Evolutionary conservation across 2,888 invertebrate species (phyloP).

Genomic region (Hoplodrina ambigua): DNA sequence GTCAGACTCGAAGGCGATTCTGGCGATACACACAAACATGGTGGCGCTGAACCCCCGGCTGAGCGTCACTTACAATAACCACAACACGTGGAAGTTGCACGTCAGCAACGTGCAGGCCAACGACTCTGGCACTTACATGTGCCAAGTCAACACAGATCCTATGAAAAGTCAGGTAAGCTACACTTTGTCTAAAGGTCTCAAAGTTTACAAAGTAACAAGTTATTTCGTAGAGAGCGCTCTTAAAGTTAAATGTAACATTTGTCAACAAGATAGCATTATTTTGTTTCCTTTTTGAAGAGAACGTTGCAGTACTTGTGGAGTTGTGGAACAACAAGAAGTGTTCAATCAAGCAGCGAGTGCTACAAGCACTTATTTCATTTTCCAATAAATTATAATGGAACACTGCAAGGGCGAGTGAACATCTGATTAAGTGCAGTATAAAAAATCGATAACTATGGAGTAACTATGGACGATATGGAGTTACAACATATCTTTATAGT

Average conservation of each 20-base stretch:
- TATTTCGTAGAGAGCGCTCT: slow-evolving; percentile 50
- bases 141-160: slow-evolving; percentile 97
- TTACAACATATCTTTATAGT: not conserved
- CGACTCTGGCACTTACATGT: slow-evolving; percentile 98
- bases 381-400: slow-evolving; percentile 40
- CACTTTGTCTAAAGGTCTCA: slow-evolving; percentile 37
- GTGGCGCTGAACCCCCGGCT: slow-evolving; percentile 96
- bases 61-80: slow-evolving; percentile 97
- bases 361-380: slow-evolving; percentile 39
- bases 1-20: slow-evolving; percentile 96
- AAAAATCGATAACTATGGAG: slow-evolving; percentile 31
- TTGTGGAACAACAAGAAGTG: slow-evolving; percentile 36
- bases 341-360: slow-evolving; percentile 44
- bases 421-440: slow-evolving; percentile 25
- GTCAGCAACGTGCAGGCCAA: slow-evolving; percentile 97
- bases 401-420: slow-evolving; percentile 16
- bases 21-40: slow-evolving; percentile 97
- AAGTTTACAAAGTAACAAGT: slow-evolving; percentile 52
- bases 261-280: slow-evolving; percentile 46
- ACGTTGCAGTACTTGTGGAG: slow-evolving; percentile 28
- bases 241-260: slow-evolving; percentile 46
- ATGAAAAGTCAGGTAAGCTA: slow-evolving; percentile 95
- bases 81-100: slow-evolving; percentile 98
- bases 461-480: too few species aligned
- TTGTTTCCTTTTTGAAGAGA: slow-evolving; percentile 49